These are phyloP conservation scores for Podabrus alpinus DNA, from an alignment of 2,888 invertebrate genomes.

Conservation along the genomic window DNA sequence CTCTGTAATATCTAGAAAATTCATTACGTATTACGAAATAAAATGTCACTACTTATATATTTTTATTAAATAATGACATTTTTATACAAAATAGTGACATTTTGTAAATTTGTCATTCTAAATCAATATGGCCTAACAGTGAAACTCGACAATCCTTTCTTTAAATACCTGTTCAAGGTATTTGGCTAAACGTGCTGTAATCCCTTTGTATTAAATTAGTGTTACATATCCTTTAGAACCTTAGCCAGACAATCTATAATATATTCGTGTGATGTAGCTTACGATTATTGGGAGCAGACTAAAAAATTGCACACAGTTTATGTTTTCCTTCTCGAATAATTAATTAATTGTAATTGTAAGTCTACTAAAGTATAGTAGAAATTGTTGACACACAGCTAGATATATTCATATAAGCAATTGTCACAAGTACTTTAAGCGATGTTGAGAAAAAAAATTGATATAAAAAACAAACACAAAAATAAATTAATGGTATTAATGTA, in stretches of 20 bases:
- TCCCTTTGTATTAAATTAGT: conserved; percentile 40
- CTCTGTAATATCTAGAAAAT: conserved; percentile 21
- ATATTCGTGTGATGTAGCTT: conserved; percentile 48
- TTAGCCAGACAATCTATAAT: conserved; percentile 53
- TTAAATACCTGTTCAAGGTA: conserved; percentile 33
- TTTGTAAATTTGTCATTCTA: conserved; percentile 50
- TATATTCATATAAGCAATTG: background rate
- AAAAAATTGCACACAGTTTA: conserved; percentile 8
- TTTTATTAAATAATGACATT: conserved; percentile 39
- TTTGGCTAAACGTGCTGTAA: conserved; percentile 43
- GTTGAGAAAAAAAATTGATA: conserved; percentile 5
- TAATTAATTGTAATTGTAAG: background rate
- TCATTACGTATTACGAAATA: conserved; percentile 9
- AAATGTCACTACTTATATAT: conserved; percentile 33
- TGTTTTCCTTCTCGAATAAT: conserved; percentile 2
- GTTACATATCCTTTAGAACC: conserved; percentile 29
- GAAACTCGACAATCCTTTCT: conserved; percentile 55
- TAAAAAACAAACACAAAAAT: conserved; percentile 3
- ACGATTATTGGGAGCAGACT: conserved; percentile 30
- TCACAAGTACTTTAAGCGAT: conserved; percentile 4
- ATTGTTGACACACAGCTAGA: background rate
- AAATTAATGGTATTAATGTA: conserved; percentile 15
- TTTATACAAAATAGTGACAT: conserved; percentile 42
- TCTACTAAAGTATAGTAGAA: background rate
- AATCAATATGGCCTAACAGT: conserved; percentile 56